These are phyloP conservation scores for Champsocephalus esox DNA, from an alignment of 2,797 vertebrate genomes.

Conservation along the genomic window DNA sequence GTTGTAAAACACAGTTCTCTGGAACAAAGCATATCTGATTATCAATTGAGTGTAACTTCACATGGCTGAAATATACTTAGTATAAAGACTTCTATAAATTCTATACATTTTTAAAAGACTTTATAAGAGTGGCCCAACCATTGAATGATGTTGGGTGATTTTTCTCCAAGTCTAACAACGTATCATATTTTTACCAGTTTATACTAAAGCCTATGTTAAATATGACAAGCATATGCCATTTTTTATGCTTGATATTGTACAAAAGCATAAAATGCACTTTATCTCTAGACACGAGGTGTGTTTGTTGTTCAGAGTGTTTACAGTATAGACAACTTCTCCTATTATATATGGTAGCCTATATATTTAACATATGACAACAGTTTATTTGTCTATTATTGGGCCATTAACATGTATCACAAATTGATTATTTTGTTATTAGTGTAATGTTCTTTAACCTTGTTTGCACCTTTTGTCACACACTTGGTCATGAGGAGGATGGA, in stretches of 20 bases:
- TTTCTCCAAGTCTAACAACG: background rate
- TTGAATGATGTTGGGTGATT: background rate
- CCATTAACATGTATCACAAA: background rate
- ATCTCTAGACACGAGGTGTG: background rate
- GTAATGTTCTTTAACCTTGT: slow-evolving; percentile 7
- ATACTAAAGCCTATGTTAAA: background rate
- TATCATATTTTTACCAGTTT: background rate
- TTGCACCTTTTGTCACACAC: slow-evolving; percentile 16
- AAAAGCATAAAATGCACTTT: background rate
- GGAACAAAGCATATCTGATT: background rate
- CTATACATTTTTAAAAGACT: too few relatives aligned
- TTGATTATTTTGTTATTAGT: background rate
- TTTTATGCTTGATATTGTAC: background rate
- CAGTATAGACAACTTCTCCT: background rate
- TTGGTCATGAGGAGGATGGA: slow-evolving; percentile 64
- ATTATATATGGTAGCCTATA: background rate
- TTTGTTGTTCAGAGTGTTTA: background rate
- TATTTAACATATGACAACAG: background rate
- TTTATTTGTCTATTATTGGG: background rate
- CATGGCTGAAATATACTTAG: background rate
- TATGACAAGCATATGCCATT: background rate
- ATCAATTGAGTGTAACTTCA: background rate
- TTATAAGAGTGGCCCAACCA: background rate
- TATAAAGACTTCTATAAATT: background rate
- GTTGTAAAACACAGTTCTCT: background rate